Base-by-base conservation (phyloP, 2,113 vertebrate species). In the Zapus hudsonius region DNA sequence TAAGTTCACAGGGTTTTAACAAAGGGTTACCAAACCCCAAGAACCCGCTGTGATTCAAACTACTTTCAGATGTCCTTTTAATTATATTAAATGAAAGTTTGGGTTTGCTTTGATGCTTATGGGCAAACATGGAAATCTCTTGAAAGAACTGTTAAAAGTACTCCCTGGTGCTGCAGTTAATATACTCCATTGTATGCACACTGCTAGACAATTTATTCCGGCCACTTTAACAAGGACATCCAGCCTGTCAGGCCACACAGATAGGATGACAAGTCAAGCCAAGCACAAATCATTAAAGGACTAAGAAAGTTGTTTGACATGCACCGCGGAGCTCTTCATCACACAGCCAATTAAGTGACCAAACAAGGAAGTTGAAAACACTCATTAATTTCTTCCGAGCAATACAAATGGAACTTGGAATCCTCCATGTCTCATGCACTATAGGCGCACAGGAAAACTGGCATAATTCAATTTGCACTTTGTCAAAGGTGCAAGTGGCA, bases 41-140 rank as follows among this genome's bases (percentile, higher is more conserved):
- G 96, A 92, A 93, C 94, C 95, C 5, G 22, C 97, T 96, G 95
- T 0, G 84, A 97, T 96, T 97, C 97, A 95, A 96, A 94, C 97
- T 97, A 96, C 97, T 97, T 98, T 98, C 97, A 97, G 96, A 97
- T 97, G 97, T 97, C 97, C 96, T 97, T 98, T 97, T 98, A 98
- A 98, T 98, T 97, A 97, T 94, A 96, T 95, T 97, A 97, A 97
- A 97, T 95, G 87, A 97, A 98, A 97, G 97, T 97, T 96, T 97
- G 96, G 96, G 94, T 87, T 78, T 95, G 85, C 97, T 98, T 98
- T 96, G 96, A 97, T 97, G 97, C 96, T 97, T 97, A 97, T 94
- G 63, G 96, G 97, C 97, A 98, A 98, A 97, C 96, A 98, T 90
- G 78, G 92, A 38, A 92, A 95, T 96, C 93, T 96, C 96, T 95